Base-by-base conservation (phyloP, 2,888 invertebrate species). In the Dryadula phaetusa region DNA sequence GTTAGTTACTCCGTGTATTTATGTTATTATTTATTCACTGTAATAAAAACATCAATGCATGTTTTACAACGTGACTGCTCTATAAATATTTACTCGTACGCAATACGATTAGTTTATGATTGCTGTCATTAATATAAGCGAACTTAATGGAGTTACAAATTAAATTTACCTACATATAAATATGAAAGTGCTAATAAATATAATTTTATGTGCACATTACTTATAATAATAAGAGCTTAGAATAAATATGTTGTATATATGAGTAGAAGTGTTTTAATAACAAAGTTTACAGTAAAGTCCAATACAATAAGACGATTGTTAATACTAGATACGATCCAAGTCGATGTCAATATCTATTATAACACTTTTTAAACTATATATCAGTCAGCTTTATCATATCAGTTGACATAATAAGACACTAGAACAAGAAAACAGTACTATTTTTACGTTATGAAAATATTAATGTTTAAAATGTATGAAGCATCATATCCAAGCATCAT, bases 31-130 rank as follows among this genome's bases (percentile, higher is more conserved):
- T 16, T 46, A 44, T 64, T 58, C 6, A 64, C 49, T 28, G 20
- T 22, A 16, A 58, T 18, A 64, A 16, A 52, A 34, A 18, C 18
- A 47, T 18, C 12, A 47, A 56, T 62, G 37, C 44, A 67, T 60
- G 58, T 42, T 58, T 58, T 42, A 49, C 40, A 67, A 62, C 58
- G 67, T 63, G 63, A 63, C 58, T 52, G 18, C 32, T 28, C 18
- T 34, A 66, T 67, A 49, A 63, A 52, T 67, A 63, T 22, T 37
- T 54, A 63, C 40, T 63, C 7, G 22, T 56, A 40, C 56, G 28
- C 60, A 44, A 44, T 42, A 20, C 16, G 44, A 44, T 60, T 60
- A 53, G 54, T 28, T 62, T 53, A 58, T 58, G 58, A 67, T 60
- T 58, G 52, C 58, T 34, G 56, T 46, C 40, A 58, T 67, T 58